Percentiles rank a stretch among this genome's conserved stretches.
Evolutionary conservation across 2,113 vertebrate species (phyloP).

Genomic region (Polyodon spathula): DNA sequence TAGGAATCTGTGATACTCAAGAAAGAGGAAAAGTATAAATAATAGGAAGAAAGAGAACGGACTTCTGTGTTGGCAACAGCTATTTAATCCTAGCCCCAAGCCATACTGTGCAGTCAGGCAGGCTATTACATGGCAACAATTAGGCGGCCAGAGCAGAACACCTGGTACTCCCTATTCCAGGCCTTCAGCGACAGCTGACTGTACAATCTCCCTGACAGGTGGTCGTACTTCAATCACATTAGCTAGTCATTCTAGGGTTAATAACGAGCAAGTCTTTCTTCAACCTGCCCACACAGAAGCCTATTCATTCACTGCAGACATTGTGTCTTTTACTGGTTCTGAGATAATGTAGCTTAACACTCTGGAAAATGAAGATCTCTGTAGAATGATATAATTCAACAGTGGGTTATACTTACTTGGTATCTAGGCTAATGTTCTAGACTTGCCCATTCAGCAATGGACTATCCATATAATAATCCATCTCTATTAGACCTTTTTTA

Average conservation of each 20-base stretch:
- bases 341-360: conserved; percentile 68
- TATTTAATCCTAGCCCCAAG: conserved; percentile 68
- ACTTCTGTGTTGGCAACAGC: conserved; percentile 63
- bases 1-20: conserved; percentile 7
- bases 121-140: conserved; percentile 73
- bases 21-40: conserved; percentile 37
- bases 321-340: conserved; percentile 55
- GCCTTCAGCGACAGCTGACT: conserved; percentile 80
- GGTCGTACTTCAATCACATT: conserved; percentile 79
- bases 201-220: conserved; percentile 79
- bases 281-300: conserved; percentile 42
- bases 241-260: conserved; percentile 80
- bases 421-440: conserved; percentile 29
- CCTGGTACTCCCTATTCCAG: conserved; percentile 69
- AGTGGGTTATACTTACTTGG: conserved; percentile 28
- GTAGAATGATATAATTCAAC: conserved; percentile 39
- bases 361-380: conserved; percentile 58
- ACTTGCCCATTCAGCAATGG: conserved; percentile 32
- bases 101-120: conserved; percentile 78
- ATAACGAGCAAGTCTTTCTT: conserved; percentile 57
- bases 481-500: conserved; percentile 59
- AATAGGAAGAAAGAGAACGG: conserved; percentile 54
- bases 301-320: conserved; percentile 57
- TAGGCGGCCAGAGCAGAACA: conserved; percentile 61
- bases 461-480: conserved; percentile 43